Conservation (phyloP, 2,113 vertebrate genomes). For the Passer domesticus region DNA sequence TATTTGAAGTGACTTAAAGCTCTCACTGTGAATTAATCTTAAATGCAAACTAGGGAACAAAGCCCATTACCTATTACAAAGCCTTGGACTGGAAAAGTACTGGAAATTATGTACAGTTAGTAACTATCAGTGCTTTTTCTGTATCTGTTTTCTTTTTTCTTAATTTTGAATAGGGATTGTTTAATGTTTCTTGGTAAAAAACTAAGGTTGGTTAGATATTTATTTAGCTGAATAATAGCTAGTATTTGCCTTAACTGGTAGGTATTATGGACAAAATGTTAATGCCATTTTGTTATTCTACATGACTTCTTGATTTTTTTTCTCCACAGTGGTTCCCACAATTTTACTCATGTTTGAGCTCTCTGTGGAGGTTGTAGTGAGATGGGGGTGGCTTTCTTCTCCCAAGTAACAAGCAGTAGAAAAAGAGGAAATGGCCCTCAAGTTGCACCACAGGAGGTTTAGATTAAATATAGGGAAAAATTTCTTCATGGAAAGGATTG, state of each 20-base stretch:
- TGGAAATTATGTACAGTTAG: neutral
- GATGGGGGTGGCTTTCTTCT: neutral
- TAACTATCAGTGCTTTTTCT: neutral
- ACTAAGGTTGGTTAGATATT: neutral
- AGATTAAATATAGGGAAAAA: neutral
- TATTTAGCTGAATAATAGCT: neutral
- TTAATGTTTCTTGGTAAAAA: neutral
- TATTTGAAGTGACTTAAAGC: conserved; percentile 49
- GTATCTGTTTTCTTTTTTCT: neutral
- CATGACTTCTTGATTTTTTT: neutral
- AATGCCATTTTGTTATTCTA: neutral
- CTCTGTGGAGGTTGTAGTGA: neutral
- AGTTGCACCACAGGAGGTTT: neutral
- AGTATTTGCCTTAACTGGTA: neutral
- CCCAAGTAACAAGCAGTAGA: neutral
- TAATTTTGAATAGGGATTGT: neutral
- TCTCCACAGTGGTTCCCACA: neutral
- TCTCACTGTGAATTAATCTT: conserved; percentile 46
- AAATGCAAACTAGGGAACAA: conserved; percentile 32
- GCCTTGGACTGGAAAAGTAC: neutral
- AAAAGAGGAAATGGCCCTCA: neutral
- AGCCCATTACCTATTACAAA: neutral
- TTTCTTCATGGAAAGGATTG: neutral
- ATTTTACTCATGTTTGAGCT: neutral
- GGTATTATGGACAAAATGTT: neutral